A percentile compares a stretch with the other conserved stretches of the same genome.
These are phyloP conservation scores for Prunella himalayana DNA, from an alignment of 2,113 vertebrate species.

Conservation along the genomic window DNA sequence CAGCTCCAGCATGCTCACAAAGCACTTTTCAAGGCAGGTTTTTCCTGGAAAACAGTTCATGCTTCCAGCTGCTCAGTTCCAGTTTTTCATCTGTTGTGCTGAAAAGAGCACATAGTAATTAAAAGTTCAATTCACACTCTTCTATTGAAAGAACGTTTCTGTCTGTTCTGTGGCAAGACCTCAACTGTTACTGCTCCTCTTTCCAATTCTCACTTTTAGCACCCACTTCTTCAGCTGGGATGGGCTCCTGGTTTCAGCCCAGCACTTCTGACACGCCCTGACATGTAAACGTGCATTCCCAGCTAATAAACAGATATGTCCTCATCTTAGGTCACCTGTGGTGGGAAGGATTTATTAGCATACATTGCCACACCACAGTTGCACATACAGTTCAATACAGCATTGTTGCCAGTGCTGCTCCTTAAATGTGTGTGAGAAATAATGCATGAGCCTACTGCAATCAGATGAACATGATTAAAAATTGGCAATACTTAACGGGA, in stretches of 20 bases:
- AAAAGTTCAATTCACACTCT: not conserved
- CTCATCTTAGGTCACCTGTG: not conserved
- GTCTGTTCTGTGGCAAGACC: not conserved
- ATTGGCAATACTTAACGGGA: not conserved
- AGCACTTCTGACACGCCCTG: not conserved
- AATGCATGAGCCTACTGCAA: not conserved
- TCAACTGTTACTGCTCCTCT: not conserved
- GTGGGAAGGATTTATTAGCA: not conserved
- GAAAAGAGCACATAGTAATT: not conserved
- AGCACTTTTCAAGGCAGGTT: not conserved
- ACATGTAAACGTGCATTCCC: not conserved
- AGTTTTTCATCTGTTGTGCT: not conserved
- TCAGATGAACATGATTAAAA: not conserved
- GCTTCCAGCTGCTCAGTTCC: not conserved
- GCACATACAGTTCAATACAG: not conserved
- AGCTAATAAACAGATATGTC: not conserved
- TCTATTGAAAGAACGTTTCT: not conserved
- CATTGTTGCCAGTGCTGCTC: not conserved
- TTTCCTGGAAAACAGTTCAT: conserved; percentile 5
- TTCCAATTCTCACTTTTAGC: not conserved
- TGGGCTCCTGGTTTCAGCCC: not conserved
- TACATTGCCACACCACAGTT: not conserved
- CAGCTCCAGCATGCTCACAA: not conserved
- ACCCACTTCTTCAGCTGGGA: not conserved
- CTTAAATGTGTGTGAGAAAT: not conserved